Conservation (phyloP, 2,888 invertebrate genomes). For the Drosophila yooni region DNA sequence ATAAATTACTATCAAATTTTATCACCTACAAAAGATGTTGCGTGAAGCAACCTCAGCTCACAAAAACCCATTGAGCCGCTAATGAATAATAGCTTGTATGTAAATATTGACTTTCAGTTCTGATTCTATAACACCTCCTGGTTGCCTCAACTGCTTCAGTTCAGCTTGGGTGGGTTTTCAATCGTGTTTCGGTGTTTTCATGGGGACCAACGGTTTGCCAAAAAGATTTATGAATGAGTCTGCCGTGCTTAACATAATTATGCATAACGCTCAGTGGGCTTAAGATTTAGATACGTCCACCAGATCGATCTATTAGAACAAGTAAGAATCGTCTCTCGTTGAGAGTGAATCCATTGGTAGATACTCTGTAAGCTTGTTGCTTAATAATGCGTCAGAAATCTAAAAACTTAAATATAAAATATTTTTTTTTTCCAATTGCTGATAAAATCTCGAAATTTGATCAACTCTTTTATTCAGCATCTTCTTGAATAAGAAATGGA, state of each 20-base stretch:
- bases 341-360: neutral
- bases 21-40: conserved; percentile 69
- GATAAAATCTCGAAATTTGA: neutral
- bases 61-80: conserved; percentile 47
- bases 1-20: conserved; percentile 73
- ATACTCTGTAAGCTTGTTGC: neutral
- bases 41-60: conserved; percentile 55
- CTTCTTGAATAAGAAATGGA: accelerated
- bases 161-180: conserved; percentile 20
- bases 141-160: neutral
- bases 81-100: conserved; percentile 70
- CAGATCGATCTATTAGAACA: conserved; percentile 50
- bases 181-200: neutral
- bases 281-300: conserved; percentile 37
- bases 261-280: conserved; percentile 40
- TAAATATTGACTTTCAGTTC: conserved; percentile 46
- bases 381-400: neutral
- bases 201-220: conserved; percentile 33
- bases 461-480: neutral
- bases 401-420: neutral
- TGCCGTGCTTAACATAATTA: conserved; percentile 68
- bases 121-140: conserved; percentile 10
- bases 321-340: neutral
- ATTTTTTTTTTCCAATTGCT: neutral
- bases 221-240: conserved; percentile 73